Evolutionary conservation across 2,113 vertebrate genomes (phyloP).

Genomic region (Phodopus roborovskii): DNA sequence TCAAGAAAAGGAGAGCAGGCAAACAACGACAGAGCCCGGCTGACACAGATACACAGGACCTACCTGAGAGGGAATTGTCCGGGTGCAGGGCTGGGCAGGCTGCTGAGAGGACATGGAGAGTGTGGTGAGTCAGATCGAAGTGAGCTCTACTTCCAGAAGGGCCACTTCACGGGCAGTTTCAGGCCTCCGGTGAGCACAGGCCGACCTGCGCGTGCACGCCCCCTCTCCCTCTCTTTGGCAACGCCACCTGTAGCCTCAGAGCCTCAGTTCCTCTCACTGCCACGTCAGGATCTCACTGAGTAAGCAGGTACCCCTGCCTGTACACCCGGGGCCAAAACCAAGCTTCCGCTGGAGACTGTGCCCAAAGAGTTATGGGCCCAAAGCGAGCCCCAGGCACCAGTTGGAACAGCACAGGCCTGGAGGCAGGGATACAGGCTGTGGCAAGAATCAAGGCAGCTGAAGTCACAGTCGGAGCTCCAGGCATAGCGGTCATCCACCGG

Average conservation of each 20-base stretch:
- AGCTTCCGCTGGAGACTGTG: fast-evolving
- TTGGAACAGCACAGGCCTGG: fast-evolving
- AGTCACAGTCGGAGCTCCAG: neutral
- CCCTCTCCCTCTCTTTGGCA: neutral
- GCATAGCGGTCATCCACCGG: neutral
- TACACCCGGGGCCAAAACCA: neutral
- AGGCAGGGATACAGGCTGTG: fast-evolving
- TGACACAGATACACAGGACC: neutral
- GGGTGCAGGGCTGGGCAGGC: slow-evolving; percentile 80
- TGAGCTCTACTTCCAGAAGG: too few species aligned
- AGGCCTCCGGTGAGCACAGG: neutral
- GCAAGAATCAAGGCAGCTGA: neutral
- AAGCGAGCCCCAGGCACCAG: fast-evolving
- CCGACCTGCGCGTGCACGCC: neutral
- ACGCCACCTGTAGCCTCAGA: neutral
- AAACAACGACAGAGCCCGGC: fast-evolving
- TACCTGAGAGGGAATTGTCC: slow-evolving; percentile 78
- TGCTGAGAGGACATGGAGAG: slow-evolving; percentile 51
- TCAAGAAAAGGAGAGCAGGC: too few species aligned
- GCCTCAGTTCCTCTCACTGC: neutral
- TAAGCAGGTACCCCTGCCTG: neutral
- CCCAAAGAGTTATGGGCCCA: neutral
- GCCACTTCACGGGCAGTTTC: fast-evolving
- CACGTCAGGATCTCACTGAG: neutral
- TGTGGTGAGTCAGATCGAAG: neutral